Conservation (phyloP, 2,797 vertebrate genomes). For the Coregonus ussuriensis region DNA sequence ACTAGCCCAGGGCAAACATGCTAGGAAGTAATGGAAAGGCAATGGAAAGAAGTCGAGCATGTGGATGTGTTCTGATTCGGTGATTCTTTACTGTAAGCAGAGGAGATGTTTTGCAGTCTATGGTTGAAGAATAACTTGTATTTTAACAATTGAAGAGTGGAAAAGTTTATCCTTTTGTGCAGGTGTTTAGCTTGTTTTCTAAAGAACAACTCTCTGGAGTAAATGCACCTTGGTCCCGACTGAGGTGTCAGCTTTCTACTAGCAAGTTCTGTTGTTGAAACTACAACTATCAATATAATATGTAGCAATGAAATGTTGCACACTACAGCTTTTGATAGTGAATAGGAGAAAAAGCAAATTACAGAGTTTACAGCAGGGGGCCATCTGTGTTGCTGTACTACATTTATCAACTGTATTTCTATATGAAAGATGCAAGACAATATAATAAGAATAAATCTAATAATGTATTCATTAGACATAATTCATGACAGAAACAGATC, state of each 20-base stretch:
- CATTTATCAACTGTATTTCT: no score
- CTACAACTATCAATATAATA: not conserved
- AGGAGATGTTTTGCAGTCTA: not conserved
- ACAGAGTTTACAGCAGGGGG: no score
- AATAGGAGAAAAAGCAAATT: no score
- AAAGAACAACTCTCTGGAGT: not conserved
- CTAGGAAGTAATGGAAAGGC: conserved; percentile 3
- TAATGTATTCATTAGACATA: no score
- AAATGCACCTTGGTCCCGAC: not conserved
- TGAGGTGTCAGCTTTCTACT: not conserved
- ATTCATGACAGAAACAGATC: no score
- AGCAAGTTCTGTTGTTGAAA: no score
- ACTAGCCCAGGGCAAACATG: conserved; percentile 12
- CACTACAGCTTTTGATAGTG: not conserved
- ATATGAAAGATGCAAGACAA: no score
- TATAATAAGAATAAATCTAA: no score
- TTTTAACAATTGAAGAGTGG: not conserved
- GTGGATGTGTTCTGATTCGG: not conserved
- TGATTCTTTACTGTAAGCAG: not conserved
- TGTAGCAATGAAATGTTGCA: not conserved
- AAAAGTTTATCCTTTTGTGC: not conserved
- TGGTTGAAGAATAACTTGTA: not conserved
- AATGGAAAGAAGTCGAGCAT: not conserved
- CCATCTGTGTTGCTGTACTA: no score
- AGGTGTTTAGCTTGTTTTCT: not conserved